Evolutionary conservation across 2,888 invertebrate genomes (phyloP), one percentile per base, ranked within the genome.

Genomic region (Ophonus ardosiacus): DNA sequence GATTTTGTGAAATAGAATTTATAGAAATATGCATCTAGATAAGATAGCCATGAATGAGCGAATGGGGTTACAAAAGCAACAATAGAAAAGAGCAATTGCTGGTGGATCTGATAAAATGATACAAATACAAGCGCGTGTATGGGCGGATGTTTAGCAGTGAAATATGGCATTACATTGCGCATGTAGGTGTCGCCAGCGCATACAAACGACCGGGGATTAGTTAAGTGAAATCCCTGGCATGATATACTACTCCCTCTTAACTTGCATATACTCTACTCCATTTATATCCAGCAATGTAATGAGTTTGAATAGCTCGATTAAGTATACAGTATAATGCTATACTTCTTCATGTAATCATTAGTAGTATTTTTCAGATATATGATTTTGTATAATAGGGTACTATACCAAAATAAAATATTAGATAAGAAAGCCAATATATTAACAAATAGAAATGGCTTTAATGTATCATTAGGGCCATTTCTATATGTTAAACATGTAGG

Each of bases 161-260:
- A 80, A 80, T 80, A 61, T 80, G 18, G 56, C 8, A 78, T 56
- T 71, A 59, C 21, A 61, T 59, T 61, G 43, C 18, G 18, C 43
- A 63, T 78, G 51, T 84, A 56, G 76, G 78, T 84, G 84, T 61
- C 24, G 24, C 63, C 51, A 51, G 40, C 56, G 63, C 61, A 84
- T 84, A 85, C 74, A 81, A 68, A 85, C 43, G 85, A 81, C 71
- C 85, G 59, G 57, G 71, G 71, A 81, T 85, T 85, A 81, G 85
- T 85, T 85, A 85, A 85, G 81, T 85, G 81, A 80, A 71, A 85
- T 71, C 51, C 76, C 68, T 40, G 10, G n/a, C 71, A 74, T 43
- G 43, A 43, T 74, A 74, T 74, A 74, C 17, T 17, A 31, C 13
- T 38, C 31, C 40, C 74, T 51, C 13, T 10, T 43, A 43, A 43